A percentile compares a stretch with the other conserved stretches of the same genome.
phyloP scores from a whole-genome alignment of 2,888 invertebrate species.

The Clanis bilineata region DNA sequence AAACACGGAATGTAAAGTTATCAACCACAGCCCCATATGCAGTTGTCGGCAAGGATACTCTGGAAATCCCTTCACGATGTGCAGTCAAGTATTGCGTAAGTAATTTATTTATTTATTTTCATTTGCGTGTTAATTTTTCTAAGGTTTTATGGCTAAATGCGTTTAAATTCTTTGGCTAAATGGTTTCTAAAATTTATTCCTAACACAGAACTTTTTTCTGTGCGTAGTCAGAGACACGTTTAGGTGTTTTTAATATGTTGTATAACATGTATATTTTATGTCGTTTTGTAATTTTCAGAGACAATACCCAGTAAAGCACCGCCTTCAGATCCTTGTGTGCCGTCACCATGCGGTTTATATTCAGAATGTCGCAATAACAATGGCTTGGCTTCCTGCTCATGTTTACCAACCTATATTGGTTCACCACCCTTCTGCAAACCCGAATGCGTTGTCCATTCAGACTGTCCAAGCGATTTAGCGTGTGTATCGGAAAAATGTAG shows the following conservation, averaged over 20 bases:
- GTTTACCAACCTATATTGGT: constrained; percentile 84
- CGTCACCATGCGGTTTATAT: constrained; percentile 88
- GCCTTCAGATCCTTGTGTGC: constrained; percentile 85
- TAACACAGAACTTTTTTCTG: no score
- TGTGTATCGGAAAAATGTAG: constrained; percentile 86
- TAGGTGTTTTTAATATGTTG: no score
- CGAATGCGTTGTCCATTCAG: constrained; percentile 85
- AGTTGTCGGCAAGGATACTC: constrained; percentile 85
- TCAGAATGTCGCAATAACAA: constrained; percentile 88
- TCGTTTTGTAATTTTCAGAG: constrained; percentile 43
- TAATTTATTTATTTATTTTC: constrained; percentile 24
- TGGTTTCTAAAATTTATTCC: no score
- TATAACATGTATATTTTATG: constrained; percentile 29
- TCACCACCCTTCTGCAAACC: constrained; percentile 85
- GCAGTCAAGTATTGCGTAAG: constrained; percentile 82
- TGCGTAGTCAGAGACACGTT: no score
- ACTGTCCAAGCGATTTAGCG: constrained; percentile 84
- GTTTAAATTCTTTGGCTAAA: no score
- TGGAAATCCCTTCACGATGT: constrained; percentile 87
- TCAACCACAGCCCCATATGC: constrained; percentile 88
- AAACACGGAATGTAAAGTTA: constrained; percentile 86
- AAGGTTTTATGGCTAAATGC: no score
- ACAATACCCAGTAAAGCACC: constrained; percentile 53
- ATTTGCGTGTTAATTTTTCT: no score
- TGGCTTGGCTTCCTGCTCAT: constrained; percentile 87